These are phyloP conservation scores for Sebastes oblongus DNA, from an alignment of 2,797 vertebrate species.

Conservation along the genomic window DNA sequence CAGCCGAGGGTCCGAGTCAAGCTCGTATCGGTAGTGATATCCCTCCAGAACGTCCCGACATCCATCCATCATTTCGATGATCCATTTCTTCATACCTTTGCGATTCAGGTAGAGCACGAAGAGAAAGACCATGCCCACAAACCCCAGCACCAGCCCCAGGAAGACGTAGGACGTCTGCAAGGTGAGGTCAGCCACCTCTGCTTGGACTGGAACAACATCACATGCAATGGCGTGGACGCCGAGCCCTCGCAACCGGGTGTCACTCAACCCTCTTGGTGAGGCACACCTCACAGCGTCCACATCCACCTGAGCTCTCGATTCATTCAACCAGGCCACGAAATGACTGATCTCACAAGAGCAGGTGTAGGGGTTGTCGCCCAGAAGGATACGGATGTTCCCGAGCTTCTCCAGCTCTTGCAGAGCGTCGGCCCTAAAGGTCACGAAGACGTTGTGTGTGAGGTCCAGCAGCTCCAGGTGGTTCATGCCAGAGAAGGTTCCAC, in stretches of 20 bases:
- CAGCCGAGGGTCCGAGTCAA: slow-evolving; percentile 82
- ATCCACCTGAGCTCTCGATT: slow-evolving; percentile 71
- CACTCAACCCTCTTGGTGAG: slow-evolving; percentile 62
- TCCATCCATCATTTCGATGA: slow-evolving; percentile 76
- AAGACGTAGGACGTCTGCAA: slow-evolving; percentile 84
- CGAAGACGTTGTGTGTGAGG: slow-evolving; percentile 76
- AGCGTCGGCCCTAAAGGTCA: slow-evolving; percentile 57
- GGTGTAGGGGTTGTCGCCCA: slow-evolving; percentile 77
- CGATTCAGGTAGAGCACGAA: slow-evolving; percentile 88
- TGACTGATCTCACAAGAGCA: slow-evolving; percentile 79
- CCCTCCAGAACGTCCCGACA: slow-evolving; percentile 82
- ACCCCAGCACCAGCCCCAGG: slow-evolving; percentile 82
- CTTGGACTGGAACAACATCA: slow-evolving; percentile 40
- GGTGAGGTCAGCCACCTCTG: slow-evolving; percentile 66
- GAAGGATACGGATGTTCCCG: slow-evolving; percentile 47
- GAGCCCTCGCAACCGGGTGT: slow-evolving; percentile 60
- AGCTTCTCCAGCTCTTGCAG: slow-evolving; percentile 72
- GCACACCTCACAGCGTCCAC: slow-evolving; percentile 72
- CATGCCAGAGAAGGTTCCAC: slow-evolving; percentile 78
- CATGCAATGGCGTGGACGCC: slow-evolving; percentile 68
- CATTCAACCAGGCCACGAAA: slow-evolving; percentile 80
- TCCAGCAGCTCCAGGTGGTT: slow-evolving; percentile 76
- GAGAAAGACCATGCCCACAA: slow-evolving; percentile 85
- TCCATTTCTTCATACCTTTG: slow-evolving; percentile 83
- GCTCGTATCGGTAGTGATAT: slow-evolving; percentile 84